Conservation (phyloP, 2,888 invertebrate species). For the Cataglyphis livida region DNA sequence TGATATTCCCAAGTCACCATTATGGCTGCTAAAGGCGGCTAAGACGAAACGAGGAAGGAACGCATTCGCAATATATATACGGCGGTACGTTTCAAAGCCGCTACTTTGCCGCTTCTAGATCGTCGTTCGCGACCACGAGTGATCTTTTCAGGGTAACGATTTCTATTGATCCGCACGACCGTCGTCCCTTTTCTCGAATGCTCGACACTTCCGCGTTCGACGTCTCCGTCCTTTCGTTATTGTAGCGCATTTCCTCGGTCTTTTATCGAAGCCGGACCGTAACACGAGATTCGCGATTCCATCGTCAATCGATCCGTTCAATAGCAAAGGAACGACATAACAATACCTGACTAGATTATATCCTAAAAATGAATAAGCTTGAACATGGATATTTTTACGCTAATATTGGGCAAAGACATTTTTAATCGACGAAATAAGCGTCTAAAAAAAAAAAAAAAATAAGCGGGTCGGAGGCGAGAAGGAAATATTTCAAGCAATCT, state of each 20-base stretch:
- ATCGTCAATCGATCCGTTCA: slow-evolving; percentile 62
- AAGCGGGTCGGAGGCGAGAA: slow-evolving; percentile 45
- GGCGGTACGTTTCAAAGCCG: slow-evolving; percentile 43
- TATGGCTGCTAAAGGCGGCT: slow-evolving; percentile 52
- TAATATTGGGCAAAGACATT: background rate
- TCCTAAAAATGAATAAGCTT: slow-evolving; percentile 22
- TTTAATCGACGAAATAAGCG: slow-evolving; percentile 20
- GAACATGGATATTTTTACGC: slow-evolving; percentile 31
- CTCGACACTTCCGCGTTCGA: slow-evolving; percentile 76
- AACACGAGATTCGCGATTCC: slow-evolving; percentile 59
- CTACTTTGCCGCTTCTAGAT: slow-evolving; percentile 46
- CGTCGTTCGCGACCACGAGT: slow-evolving; percentile 20
- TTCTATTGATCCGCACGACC: slow-evolving; percentile 41
- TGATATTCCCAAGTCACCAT: slow-evolving; percentile 54
- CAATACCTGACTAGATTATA: slow-evolving; percentile 65
- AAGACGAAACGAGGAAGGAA: slow-evolving; percentile 36
- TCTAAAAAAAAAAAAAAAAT: background rate
- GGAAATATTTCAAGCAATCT: background rate
- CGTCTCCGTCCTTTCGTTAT: slow-evolving; percentile 72
- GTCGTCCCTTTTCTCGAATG: slow-evolving; percentile 69
- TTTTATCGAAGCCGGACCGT: slow-evolving; percentile 55
- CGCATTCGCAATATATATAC: slow-evolving; percentile 22
- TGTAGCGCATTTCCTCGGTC: slow-evolving; percentile 77
- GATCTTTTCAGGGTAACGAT: slow-evolving; percentile 55
- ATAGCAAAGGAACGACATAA: slow-evolving; percentile 21